Conservation (phyloP, 2,888 invertebrate species). For the Ethmia dodecea region DNA sequence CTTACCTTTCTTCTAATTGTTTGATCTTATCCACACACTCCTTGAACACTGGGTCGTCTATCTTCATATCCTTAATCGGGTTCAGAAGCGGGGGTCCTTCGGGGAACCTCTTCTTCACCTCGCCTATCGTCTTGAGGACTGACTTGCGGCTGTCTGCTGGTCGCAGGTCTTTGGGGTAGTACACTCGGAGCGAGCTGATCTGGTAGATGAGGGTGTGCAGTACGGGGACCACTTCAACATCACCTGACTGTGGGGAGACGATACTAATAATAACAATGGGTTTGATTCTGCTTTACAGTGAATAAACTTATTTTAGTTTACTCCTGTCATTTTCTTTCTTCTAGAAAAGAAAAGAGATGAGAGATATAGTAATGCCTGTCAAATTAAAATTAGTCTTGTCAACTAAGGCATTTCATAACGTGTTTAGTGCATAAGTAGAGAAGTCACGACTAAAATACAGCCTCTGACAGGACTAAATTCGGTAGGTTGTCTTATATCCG, state of each 20-base stretch:
- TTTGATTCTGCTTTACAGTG: too few species aligned
- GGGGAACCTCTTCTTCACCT: slow-evolving; percentile 93
- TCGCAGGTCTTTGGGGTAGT: slow-evolving; percentile 93
- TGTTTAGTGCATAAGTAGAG: too few species aligned
- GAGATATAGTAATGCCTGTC: too few species aligned
- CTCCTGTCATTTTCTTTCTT: too few species aligned
- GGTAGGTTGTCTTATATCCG: too few species aligned
- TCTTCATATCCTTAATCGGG: slow-evolving; percentile 97
- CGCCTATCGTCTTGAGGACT: slow-evolving; percentile 89
- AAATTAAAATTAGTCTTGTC: too few species aligned
- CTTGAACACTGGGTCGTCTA: slow-evolving; percentile 88
- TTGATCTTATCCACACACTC: slow-evolving; percentile 90
- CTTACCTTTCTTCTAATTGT: slow-evolving; percentile 85
- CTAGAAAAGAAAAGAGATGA: too few species aligned
- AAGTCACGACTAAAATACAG: too few species aligned
- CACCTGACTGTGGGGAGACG: slow-evolving; percentile 77
- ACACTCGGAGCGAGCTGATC: slow-evolving; percentile 93
- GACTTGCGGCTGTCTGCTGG: slow-evolving; percentile 90
- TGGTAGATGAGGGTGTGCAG: slow-evolving; percentile 88
- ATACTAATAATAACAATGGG: too few species aligned
- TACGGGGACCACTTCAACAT: slow-evolving; percentile 94
- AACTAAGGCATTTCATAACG: too few species aligned
- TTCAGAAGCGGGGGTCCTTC: slow-evolving; percentile 93
- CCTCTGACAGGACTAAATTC: too few species aligned
- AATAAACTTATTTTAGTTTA: too few species aligned